Evolutionary conservation across 2,113 vertebrate species (phyloP).

Genomic region (Elephas maximus): DNA sequence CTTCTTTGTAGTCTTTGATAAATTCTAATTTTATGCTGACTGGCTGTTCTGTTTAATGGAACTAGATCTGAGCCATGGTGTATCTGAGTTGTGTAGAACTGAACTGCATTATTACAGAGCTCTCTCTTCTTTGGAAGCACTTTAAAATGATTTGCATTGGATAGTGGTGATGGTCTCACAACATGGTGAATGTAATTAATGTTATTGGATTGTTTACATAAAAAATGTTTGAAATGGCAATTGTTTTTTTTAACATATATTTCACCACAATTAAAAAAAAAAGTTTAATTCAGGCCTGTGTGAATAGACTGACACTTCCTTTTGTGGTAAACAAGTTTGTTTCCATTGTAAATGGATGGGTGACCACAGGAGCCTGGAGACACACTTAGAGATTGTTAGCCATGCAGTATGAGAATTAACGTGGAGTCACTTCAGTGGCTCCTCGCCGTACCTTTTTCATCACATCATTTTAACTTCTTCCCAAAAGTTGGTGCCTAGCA

Average conservation of each 20-base stretch:
- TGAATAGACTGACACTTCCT: not conserved
- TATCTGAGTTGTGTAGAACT: not conserved
- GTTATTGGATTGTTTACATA: not conserved
- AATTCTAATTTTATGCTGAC: constrained; percentile 21
- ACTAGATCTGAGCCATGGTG: not conserved
- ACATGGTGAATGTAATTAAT: not conserved
- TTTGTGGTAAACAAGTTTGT: not conserved
- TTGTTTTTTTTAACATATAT: not conserved
- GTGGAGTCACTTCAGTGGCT: not conserved
- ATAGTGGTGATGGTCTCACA: not conserved
- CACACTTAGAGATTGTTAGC: not conserved
- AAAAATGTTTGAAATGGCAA: not conserved
- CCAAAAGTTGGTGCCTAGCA: constrained; percentile 82
- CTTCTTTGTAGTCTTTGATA: not conserved
- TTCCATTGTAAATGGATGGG: not conserved
- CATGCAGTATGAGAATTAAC: not conserved
- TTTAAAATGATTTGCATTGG: constrained; percentile 35
- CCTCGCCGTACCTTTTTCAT: constrained; percentile 57
- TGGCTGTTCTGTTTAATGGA: not conserved
- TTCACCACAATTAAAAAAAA: not conserved
- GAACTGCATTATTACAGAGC: not conserved
- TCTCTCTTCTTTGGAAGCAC: not conserved
- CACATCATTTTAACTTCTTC: constrained; percentile 81
- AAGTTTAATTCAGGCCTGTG: not conserved
- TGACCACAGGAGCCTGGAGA: not conserved